A percentile compares a stretch with the other conserved stretches of the same genome.
These are phyloP conservation scores for Cantharis rustica DNA, from an alignment of 2,888 invertebrate species.

Conservation along the genomic window DNA sequence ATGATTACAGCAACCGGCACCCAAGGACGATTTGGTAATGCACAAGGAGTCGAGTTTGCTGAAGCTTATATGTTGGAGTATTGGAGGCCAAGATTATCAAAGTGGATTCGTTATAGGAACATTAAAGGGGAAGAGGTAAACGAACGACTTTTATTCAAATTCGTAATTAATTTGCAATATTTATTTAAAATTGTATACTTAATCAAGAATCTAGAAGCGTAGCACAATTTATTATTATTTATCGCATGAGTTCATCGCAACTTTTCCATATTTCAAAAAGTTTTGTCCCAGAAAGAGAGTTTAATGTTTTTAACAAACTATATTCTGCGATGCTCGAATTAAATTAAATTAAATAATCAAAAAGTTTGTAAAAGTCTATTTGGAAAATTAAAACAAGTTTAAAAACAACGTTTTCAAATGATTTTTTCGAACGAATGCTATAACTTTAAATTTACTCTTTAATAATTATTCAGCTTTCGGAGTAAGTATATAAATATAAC, in stretches of 20 bases:
- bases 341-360: not conserved
- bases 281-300: not conserved
- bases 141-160: not conserved
- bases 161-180: not conserved
- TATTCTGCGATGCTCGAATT: not conserved
- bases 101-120: constrained; percentile 82
- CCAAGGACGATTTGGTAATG: constrained; percentile 92
- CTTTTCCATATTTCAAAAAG: not conserved
- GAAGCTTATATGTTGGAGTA: constrained; percentile 85
- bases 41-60: constrained; percentile 86
- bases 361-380: not conserved
- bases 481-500: not conserved
- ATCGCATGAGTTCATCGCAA: not conserved
- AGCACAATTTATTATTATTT: not conserved
- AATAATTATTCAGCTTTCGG: not conserved
- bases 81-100: constrained; percentile 77
- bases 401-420: not conserved
- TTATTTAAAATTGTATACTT: not conserved
- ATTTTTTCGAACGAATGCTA: not conserved
- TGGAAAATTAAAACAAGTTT: not conserved
- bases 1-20: constrained; percentile 84
- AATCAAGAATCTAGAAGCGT: not conserved
- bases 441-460: not conserved
- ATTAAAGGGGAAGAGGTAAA: constrained; percentile 78
- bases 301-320: not conserved